Base-by-base conservation (phyloP, 2,888 invertebrate species). In the Rugalucina vietnamica region DNA sequence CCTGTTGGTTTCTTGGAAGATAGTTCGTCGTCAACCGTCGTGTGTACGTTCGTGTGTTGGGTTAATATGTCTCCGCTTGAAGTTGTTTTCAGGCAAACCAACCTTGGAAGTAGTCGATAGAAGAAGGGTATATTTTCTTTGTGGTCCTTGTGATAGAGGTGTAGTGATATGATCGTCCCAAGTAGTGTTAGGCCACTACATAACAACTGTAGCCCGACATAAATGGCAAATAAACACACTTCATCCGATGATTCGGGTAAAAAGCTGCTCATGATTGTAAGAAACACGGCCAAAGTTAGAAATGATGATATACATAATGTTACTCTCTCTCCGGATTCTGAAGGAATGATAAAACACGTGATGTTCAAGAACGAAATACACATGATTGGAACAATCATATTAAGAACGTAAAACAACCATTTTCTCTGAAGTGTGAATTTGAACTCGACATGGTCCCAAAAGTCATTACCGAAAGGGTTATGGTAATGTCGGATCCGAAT, bases 261-360 rank as follows among this genome's bases (percentile, higher is more conserved):
- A 21, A 82, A 82, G 39, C 82, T 81, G 27, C 84, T 84, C 0
- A 90, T 76, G 37, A 86, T 84, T 3, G 90, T 88, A 43, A 90
- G 54, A 76, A 88, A 90, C 18, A 90, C 90, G 5, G 88, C 88
- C 69, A 90, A 82, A 2, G 88, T 90, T 8, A 90, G 81, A 74
- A 89, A 90, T 14, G 88, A 78, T n/a, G 88, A 89, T 12, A 88
- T 88, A 27, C 87, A 84, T 36, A 89, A 84, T 0, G 88, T 87
- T n/a, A 90, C 84, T 39, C 86, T 69, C 73, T 90, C 90, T 12
- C 88, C 88, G 21, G 84, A 82, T 27, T 83, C 80, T 1, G 87
- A 80, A 12, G 90, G 90, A 18, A 90, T 77, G 0, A 90, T 75
- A 43, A 89, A 90, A 21, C 84, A 82, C 18, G 86, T 75, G 18